Base-by-base conservation (phyloP, 2,888 invertebrate genomes). In the Caenorhabditis zanzibari region DNA sequence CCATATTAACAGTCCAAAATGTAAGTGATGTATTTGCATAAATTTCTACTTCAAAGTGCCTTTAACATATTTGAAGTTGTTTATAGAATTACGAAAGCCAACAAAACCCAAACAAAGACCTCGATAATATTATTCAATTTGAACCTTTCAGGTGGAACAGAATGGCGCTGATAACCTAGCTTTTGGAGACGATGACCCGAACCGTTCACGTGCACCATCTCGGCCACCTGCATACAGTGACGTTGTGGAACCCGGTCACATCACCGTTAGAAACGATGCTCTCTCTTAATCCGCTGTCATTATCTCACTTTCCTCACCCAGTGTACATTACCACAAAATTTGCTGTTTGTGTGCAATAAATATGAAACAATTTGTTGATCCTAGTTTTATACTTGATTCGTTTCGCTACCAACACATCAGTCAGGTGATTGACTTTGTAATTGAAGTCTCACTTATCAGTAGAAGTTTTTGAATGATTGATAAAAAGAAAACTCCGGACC, bases 161-260 rank as follows among this genome's bases (percentile, higher is more conserved):
- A 7, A 22, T 16, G 74, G 74, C 26, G 7, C 71, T 2, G 69
- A 66, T 22, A 82, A 75, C 24, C 16, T 59, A 19, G 72, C 64
- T 6, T 69, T 63, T 32, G 68, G 47, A 81, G 63, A 74, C 16
- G 71, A 72, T 35, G 61, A 61, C 9, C 49, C 35, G 10, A 28
- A n/a, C 16, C 73, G 76, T 22, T 19, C 49, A 3, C 63, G 81
- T 68, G 58, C 75, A 28, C 47, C 66, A 10, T 76, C 82, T 5
- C 69, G 76, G 9, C 82, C 82, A 4, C 82, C 82, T 19, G 82
- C 82, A 2, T 82, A 82, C 66, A 73, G 64, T 59, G 82, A 82
- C 38, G 76, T 82, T 24, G 68, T 76, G 14, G 75, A 75, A 28
- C 76, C 75, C 7, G 69, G 64, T 4, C 75, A 82, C 35, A 76